A percentile compares a stretch with the other conserved stretches of the same genome.
Conservation (phyloP, 2,888 invertebrate species). For the Panopea generosa region DNA sequence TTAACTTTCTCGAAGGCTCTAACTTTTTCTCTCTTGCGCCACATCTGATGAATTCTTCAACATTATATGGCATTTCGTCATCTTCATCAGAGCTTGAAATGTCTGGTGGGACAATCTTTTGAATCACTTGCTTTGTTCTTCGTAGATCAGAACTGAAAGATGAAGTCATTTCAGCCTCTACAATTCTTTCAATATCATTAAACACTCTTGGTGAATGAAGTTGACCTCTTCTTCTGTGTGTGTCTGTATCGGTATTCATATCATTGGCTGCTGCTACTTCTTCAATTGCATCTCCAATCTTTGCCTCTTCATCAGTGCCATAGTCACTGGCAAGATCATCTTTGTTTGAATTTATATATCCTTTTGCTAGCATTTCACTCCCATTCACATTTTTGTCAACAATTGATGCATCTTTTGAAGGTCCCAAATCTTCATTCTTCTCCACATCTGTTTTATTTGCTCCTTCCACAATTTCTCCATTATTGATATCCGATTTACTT, state of each 20-base stretch:
- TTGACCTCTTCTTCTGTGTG: background rate
- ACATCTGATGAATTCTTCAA: constrained; percentile 46
- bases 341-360: background rate
- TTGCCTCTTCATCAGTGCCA: constrained; percentile 50
- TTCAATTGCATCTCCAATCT: constrained; percentile 30
- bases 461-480: constrained; percentile 2
- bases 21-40: constrained; percentile 19
- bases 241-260: background rate
- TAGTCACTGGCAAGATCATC: constrained; percentile 39
- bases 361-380: background rate
- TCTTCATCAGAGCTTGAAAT: constrained; percentile 53
- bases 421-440: too few species aligned
- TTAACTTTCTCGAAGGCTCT: constrained; percentile 57
- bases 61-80: constrained; percentile 47
- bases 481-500: background rate
- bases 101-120: constrained; percentile 42
- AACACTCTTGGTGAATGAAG: background rate
- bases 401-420: too few species aligned
- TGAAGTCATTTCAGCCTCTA: too few species aligned
- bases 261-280: constrained; percentile 41
- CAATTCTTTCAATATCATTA: constrained; percentile 13
- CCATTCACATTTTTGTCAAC: too few species aligned
- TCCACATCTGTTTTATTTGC: constrained; percentile 1
- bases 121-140: background rate
- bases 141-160: background rate